These are phyloP conservation scores for Campylomormyrus numenius DNA, from an alignment of 2,113 vertebrate genomes.

Conservation along the genomic window DNA sequence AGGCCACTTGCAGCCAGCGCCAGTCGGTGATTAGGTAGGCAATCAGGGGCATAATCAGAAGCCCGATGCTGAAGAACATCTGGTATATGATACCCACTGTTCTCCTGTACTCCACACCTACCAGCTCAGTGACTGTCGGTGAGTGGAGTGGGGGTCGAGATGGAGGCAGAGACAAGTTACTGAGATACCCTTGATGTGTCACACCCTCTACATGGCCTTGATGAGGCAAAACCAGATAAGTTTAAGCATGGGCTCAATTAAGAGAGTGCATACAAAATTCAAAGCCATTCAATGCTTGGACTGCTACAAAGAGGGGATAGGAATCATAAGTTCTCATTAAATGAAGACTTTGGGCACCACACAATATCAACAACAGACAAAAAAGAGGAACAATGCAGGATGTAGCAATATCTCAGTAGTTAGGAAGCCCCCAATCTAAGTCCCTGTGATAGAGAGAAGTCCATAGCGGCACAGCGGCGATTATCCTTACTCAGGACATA, in stretches of 20 bases:
- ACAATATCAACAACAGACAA: not conserved
- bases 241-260: not conserved
- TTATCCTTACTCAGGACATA: conserved; percentile 80
- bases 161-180: not conserved
- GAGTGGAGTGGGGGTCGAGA: no score
- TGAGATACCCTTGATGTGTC: not conserved
- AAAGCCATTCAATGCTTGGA: not conserved
- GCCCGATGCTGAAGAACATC: conserved; percentile 85
- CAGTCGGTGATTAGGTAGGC: conserved; percentile 80
- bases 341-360: not conserved
- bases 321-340: not conserved
- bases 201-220: not conserved
- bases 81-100: conserved; percentile 82
- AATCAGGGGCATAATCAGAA: conserved; percentile 84
- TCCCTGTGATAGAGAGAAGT: not conserved
- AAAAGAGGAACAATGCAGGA: not conserved
- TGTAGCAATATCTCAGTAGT: not conserved
- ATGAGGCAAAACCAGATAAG: not conserved
- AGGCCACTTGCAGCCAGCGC: conserved; percentile 84
- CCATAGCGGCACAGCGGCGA: not conserved
- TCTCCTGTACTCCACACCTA: conserved; percentile 80
- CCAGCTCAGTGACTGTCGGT: conserved; percentile 85
- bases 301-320: not conserved
- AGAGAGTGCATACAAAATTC: not conserved
- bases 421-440: not conserved